A percentile compares a stretch with the other conserved stretches of the same genome.
Evolutionary conservation across 2,113 vertebrate species (phyloP).

Genomic region (Sander vitreus): DNA sequence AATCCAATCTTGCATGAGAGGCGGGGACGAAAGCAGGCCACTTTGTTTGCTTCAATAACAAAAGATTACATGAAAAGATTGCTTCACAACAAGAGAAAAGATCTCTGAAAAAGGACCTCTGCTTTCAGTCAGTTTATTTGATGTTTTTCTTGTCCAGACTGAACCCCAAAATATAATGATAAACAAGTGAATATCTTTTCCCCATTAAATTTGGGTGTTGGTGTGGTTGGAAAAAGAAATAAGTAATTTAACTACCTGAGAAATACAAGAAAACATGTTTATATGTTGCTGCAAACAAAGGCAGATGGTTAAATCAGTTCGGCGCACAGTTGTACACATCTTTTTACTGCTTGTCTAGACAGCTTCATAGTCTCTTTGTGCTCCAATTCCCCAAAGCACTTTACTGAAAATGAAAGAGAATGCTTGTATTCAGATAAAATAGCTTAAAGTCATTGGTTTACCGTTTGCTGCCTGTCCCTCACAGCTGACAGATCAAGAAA

Average conservation of each 20-base stretch:
- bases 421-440: conserved; percentile 31
- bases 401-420: conserved; percentile 28
- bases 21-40: conserved; percentile 35
- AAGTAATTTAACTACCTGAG: conserved; percentile 15
- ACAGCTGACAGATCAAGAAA: conserved; percentile 31
- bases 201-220: not conserved
- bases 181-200: conserved; percentile 29
- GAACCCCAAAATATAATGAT: conserved; percentile 17
- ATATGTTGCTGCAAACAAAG: conserved; percentile 37
- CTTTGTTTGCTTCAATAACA: conserved; percentile 66
- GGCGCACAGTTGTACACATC: conserved; percentile 18
- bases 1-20: conserved; percentile 69
- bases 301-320: conserved; percentile 42
- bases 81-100: conserved; percentile 34
- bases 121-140: conserved; percentile 47
- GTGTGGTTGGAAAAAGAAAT: not conserved
- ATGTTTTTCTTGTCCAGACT: conserved; percentile 19
- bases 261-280: conserved; percentile 10
- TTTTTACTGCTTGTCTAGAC: conserved; percentile 59
- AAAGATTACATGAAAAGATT: conserved; percentile 60
- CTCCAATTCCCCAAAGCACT: conserved; percentile 47
- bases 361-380: conserved; percentile 31
- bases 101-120: conserved; percentile 51
- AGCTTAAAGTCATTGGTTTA: conserved; percentile 30
- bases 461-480: conserved; percentile 15